phyloP scores from a whole-genome alignment of 2,113 vertebrate genomes.

The Phycodurus eques region DNA sequence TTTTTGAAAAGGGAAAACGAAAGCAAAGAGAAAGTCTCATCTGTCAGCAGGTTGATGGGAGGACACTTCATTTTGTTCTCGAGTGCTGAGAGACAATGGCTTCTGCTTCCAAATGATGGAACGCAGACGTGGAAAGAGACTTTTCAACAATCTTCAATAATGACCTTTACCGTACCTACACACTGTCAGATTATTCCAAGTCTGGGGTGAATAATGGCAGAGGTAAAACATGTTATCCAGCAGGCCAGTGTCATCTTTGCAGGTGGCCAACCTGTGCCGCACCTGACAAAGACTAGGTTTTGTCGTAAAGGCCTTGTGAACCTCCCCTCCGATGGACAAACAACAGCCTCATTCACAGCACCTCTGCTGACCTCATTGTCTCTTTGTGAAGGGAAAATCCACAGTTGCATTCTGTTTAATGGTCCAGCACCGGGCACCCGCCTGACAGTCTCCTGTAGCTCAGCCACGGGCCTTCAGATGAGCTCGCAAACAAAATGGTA shows the following conservation, averaged over 20 bases:
- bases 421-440: constrained; percentile 38
- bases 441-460: constrained; percentile 40
- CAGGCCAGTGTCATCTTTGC: constrained; percentile 50
- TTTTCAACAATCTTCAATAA: constrained; percentile 74
- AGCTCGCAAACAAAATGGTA: constrained; percentile 68
- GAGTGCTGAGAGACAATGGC: constrained; percentile 56
- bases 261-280: constrained; percentile 48
- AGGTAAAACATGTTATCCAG: constrained; percentile 59
- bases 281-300: constrained; percentile 66
- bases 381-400: constrained; percentile 75
- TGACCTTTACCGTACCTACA: constrained; percentile 55
- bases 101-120: constrained; percentile 49
- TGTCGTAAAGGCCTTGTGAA: constrained; percentile 63
- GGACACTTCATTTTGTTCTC: constrained; percentile 44
- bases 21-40: constrained; percentile 42
- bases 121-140: constrained; percentile 60
- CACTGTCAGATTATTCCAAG: constrained; percentile 41
- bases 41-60: constrained; percentile 40
- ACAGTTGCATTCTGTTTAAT: constrained; percentile 76
- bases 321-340: constrained; percentile 55
- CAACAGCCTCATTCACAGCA: constrained; percentile 76
- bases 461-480: constrained; percentile 50
- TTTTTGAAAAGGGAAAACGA: constrained; percentile 17
- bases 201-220: constrained; percentile 56
- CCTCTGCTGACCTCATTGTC: constrained; percentile 78